Percentiles rank a stretch among this genome's conserved stretches.
phyloP scores from a whole-genome alignment of 2,888 invertebrate species.

The Trissonchulus latispiculum region DNA sequence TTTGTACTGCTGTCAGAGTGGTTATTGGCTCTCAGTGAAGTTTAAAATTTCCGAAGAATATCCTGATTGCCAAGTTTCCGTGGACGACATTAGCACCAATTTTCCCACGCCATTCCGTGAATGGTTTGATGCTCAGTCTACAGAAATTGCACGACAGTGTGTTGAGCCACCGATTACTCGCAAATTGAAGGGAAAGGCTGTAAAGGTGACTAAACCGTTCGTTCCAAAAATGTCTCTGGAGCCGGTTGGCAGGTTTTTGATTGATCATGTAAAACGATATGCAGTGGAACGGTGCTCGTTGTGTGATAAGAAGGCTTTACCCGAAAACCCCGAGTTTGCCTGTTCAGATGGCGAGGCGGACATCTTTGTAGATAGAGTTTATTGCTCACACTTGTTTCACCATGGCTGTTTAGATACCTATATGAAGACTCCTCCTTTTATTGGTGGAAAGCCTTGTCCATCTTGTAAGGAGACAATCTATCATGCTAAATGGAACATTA shows the following conservation, averaged over 20 bases:
- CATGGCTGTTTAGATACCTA: slow-evolving; percentile 58
- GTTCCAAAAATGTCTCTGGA: slow-evolving; percentile 56
- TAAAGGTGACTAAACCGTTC: slow-evolving; percentile 49
- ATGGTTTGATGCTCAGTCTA: slow-evolving; percentile 57
- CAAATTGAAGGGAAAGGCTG: slow-evolving; percentile 46
- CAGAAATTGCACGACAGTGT: slow-evolving; percentile 59
- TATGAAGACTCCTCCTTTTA: slow-evolving; percentile 62
- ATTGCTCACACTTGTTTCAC: slow-evolving; percentile 64
- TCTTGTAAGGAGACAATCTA: slow-evolving; percentile 57
- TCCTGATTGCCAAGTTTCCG: slow-evolving; percentile 51
- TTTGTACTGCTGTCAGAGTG: slow-evolving; percentile 17
- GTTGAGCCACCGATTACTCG: slow-evolving; percentile 58
- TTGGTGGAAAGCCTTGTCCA: slow-evolving; percentile 60
- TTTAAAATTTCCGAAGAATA: slow-evolving; percentile 58
- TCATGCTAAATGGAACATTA: slow-evolving; percentile 63
- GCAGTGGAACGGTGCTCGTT: slow-evolving; percentile 3
- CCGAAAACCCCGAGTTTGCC: not conserved
- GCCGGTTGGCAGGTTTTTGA: slow-evolving; percentile 55
- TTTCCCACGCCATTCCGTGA: slow-evolving; percentile 56
- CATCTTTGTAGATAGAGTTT: slow-evolving; percentile 58
- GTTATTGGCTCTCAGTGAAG: slow-evolving; percentile 56
- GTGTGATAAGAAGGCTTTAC: slow-evolving; percentile 2
- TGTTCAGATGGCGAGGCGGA: not conserved
- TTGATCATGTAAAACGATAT: slow-evolving; percentile 53
- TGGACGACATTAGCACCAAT: slow-evolving; percentile 56